Evolutionary conservation across 2,888 invertebrate species (phyloP).

Genomic region (Electrophaes corylata): DNA sequence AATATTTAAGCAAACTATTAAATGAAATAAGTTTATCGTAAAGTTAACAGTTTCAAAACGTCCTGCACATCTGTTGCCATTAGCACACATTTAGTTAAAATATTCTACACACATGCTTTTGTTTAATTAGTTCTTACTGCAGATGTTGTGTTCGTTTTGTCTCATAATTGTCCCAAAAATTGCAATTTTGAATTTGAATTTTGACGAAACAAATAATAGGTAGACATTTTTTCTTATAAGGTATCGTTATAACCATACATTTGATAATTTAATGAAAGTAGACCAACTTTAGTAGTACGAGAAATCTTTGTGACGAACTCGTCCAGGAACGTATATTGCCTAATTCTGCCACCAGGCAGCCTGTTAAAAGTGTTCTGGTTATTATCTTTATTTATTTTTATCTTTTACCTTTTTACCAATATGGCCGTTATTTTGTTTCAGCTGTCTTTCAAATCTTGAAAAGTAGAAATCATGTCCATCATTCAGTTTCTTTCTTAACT

Average conservation of each 20-base stretch:
- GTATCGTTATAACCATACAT: too few relatives aligned
- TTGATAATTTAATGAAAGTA: too few relatives aligned
- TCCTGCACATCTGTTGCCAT: constrained; percentile 9
- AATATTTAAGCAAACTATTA: constrained; percentile 6
- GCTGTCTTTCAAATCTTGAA: constrained; percentile 65
- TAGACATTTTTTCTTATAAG: too few relatives aligned
- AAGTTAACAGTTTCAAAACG: constrained; percentile 25
- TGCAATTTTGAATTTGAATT: too few relatives aligned
- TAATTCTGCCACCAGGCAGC: too few relatives aligned
- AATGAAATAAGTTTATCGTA: constrained; percentile 8
- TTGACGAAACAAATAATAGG: too few relatives aligned
- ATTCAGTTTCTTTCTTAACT: constrained; percentile 53
- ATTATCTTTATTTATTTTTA: too few relatives aligned
- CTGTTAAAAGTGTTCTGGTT: too few relatives aligned
- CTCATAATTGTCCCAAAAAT: too few relatives aligned
- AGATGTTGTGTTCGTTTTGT: constrained; percentile 4
- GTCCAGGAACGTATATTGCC: too few relatives aligned
- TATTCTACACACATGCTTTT: constrained; percentile 12
- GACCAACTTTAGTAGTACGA: too few relatives aligned
- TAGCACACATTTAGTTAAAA: constrained; percentile 11
- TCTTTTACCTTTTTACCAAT: constrained; percentile 70
- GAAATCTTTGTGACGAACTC: too few relatives aligned
- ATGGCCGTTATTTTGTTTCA: constrained; percentile 62
- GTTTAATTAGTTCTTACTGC: constrained; percentile 16
- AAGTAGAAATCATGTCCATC: constrained; percentile 61